Conservation (phyloP, 2,888 invertebrate genomes). For the Lasioglossum oenotherae region DNA sequence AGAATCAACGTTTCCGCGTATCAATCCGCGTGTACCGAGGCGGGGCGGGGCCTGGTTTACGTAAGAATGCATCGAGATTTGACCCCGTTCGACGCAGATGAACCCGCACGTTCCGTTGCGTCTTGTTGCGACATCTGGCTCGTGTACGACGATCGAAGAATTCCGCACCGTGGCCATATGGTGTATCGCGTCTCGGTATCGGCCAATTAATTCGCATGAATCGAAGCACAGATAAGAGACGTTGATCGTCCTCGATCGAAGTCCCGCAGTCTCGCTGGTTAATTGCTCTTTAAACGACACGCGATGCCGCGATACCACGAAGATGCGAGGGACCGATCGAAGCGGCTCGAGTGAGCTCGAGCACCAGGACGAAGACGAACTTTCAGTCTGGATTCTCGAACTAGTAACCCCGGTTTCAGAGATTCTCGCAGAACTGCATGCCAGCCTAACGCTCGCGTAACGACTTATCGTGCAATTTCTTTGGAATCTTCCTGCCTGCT, state of each 20-base stretch:
- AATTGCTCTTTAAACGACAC: constrained; percentile 47
- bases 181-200: constrained; percentile 38
- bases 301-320: neutral
- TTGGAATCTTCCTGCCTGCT: constrained; percentile 54
- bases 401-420: constrained; percentile 58
- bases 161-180: constrained; percentile 23
- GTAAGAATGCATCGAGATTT: constrained; percentile 42
- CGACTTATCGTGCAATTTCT: constrained; percentile 59
- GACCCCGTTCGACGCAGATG: constrained; percentile 51
- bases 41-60: constrained; percentile 37
- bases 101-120: constrained; percentile 31
- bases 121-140: constrained; percentile 46
- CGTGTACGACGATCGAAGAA: constrained; percentile 40
- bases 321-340: neutral
- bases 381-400: constrained; percentile 37
- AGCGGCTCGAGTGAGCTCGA: neutral
- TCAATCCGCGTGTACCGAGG: constrained; percentile 23
- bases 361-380: neutral
- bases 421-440: constrained; percentile 46
- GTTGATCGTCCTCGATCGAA: constrained; percentile 59
- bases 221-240: constrained; percentile 51
- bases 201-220: constrained; percentile 61
- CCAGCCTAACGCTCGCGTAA: constrained; percentile 34
- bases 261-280: constrained; percentile 61
- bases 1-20: constrained; percentile 54